Conservation (phyloP, 2,888 invertebrate genomes). For the Podotricha telesiphe region DNA sequence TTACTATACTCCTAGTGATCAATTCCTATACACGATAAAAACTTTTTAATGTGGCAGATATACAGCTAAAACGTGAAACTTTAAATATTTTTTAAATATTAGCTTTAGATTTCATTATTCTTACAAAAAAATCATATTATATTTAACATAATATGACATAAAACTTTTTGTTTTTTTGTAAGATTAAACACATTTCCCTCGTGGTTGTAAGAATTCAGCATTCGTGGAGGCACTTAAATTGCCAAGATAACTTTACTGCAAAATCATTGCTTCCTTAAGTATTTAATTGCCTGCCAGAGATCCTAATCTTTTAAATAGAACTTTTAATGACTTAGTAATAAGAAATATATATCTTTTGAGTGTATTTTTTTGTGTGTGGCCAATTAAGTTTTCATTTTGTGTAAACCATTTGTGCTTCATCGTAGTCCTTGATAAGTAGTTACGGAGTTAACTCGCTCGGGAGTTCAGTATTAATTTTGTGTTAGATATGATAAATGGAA, state of each 20-base stretch:
- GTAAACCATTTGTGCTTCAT: not conserved
- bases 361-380: not conserved
- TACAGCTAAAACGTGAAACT: too few species aligned
- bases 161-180: slow-evolving; percentile 5
- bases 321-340: slow-evolving; percentile 10
- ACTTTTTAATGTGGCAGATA: too few species aligned
- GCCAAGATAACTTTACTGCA: slow-evolving; percentile 27
- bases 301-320: slow-evolving; percentile 1
- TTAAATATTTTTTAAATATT: too few species aligned
- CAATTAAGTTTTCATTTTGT: not conserved
- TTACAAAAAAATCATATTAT: too few species aligned
- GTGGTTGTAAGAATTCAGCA: slow-evolving; percentile 32
- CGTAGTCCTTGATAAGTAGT: not conserved
- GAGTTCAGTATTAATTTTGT: not conserved
- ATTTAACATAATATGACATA: too few species aligned
- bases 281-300: slow-evolving; percentile 14
- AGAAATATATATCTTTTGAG: not conserved
- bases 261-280: slow-evolving; percentile 27
- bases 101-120: too few species aligned
- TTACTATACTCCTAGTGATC: too few species aligned
- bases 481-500: not conserved
- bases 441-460: not conserved
- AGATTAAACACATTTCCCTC: slow-evolving; percentile 20
- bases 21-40: too few species aligned
- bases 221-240: slow-evolving; percentile 30